Evolutionary conservation across 2,888 invertebrate species (phyloP).

Genomic region (Philereme vetulata): DNA sequence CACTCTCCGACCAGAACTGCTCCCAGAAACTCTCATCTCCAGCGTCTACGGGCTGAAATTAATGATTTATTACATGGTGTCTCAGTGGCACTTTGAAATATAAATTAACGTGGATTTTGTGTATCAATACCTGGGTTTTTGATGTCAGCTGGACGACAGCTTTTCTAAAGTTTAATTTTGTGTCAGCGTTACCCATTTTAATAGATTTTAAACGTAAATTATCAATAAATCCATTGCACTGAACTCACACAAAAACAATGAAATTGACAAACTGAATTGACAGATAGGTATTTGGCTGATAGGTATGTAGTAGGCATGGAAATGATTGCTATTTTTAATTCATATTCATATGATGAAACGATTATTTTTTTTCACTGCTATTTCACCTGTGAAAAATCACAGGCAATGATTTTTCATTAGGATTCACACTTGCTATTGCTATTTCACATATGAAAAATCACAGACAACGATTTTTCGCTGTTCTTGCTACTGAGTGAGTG

Average conservation of each 20-base stretch:
- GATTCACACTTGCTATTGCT: too few relatives aligned
- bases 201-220: conserved; percentile 47
- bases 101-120: conserved; percentile 31
- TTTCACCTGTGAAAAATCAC: too few relatives aligned
- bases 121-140: conserved; percentile 92
- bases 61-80: conserved; percentile 51
- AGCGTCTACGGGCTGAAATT: conserved; percentile 93
- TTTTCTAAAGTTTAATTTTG: conserved; percentile 98
- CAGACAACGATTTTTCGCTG: too few relatives aligned
- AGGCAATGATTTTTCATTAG: too few relatives aligned
- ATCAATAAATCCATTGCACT: conserved; percentile 64
- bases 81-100: conserved; percentile 32
- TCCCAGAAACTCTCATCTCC: conserved; percentile 98
- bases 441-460: too few relatives aligned
- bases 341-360: too few relatives aligned
- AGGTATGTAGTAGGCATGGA: too few relatives aligned
- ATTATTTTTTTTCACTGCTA: too few relatives aligned
- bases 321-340: too few relatives aligned
- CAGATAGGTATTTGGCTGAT: conserved; percentile 28
- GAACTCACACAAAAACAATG: conserved; percentile 61
- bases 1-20: conserved; percentile 99
- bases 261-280: conserved; percentile 30
- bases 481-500: too few relatives aligned
- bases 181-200: conserved; percentile 98
- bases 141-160: conserved; percentile 98